These are phyloP conservation scores for Danionella dracula DNA, from an alignment of 2,797 vertebrate genomes.

Conservation along the genomic window DNA sequence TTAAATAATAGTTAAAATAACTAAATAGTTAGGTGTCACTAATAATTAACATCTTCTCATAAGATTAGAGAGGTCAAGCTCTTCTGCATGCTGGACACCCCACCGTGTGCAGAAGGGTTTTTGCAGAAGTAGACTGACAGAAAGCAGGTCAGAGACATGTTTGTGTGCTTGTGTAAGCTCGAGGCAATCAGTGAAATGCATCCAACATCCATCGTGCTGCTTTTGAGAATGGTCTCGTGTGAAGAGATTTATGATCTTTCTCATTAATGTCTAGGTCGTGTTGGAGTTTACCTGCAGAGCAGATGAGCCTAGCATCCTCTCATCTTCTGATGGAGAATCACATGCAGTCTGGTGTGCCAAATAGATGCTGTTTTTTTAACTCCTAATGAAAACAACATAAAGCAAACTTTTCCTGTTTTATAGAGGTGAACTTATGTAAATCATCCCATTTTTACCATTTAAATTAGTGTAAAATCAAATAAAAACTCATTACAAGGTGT, in stretches of 20 bases:
- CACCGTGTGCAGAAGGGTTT: slow-evolving; percentile 26
- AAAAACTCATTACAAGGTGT: too few species aligned
- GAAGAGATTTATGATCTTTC: slow-evolving; percentile 22
- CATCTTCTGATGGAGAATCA: background rate
- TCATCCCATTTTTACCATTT: too few species aligned
- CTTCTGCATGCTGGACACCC: slow-evolving; percentile 23
- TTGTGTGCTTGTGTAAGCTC: slow-evolving; percentile 14
- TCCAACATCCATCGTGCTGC: slow-evolving; percentile 14
- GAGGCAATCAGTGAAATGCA: slow-evolving; percentile 16
- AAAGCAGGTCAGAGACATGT: slow-evolving; percentile 11
- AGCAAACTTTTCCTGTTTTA: too few species aligned
- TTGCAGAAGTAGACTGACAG: slow-evolving; percentile 21
- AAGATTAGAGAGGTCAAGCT: too few species aligned
- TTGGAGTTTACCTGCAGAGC: slow-evolving; percentile 15
- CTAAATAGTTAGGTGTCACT: too few species aligned
- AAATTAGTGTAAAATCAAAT: too few species aligned
- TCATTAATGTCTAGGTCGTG: background rate
- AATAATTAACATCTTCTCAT: too few species aligned
- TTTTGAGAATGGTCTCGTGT: background rate
- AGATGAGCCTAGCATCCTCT: background rate
- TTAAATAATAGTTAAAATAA: too few species aligned
- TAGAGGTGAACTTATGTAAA: too few species aligned
- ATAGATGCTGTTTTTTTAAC: too few species aligned
- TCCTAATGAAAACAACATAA: too few species aligned
- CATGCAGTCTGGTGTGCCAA: background rate